phyloP scores from a whole-genome alignment of 2,113 vertebrate species.

The Cheilinus undulatus region DNA sequence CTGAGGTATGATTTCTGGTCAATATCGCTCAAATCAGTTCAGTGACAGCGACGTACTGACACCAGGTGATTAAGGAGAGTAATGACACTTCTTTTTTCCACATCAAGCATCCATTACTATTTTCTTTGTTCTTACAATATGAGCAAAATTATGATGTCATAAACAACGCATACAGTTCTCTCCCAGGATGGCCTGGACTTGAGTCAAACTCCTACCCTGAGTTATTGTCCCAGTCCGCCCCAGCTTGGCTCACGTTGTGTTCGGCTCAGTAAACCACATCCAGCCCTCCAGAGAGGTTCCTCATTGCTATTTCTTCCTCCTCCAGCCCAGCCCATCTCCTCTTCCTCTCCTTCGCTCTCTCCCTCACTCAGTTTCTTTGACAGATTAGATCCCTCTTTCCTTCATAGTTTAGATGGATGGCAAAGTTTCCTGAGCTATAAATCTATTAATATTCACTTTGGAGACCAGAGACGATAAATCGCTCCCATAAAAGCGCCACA shows the following conservation, averaged over 20 bases:
- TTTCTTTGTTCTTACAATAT: too few relatives aligned
- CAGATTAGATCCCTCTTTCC: conserved; percentile 49
- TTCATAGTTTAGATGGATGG: conserved; percentile 62
- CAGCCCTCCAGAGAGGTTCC: conserved; percentile 3
- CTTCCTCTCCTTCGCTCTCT: conserved; percentile 13
- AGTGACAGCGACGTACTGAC: too few relatives aligned
- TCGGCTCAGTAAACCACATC: conserved; percentile 13
- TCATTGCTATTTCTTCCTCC: conserved; percentile 25
- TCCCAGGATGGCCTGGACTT: too few relatives aligned
- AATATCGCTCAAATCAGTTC: too few relatives aligned
- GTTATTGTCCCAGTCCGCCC: too few relatives aligned
- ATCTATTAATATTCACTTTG: conserved; percentile 77
- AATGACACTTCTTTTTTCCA: too few relatives aligned
- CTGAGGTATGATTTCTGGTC: too few relatives aligned
- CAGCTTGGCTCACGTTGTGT: background rate
- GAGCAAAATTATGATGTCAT: too few relatives aligned
- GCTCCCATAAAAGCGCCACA: conserved; percentile 56
- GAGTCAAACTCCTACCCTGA: too few relatives aligned
- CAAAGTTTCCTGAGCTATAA: conserved; percentile 60
- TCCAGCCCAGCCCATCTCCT: background rate
- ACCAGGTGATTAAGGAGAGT: too few relatives aligned
- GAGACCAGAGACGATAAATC: conserved; percentile 60
- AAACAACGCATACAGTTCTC: too few relatives aligned
- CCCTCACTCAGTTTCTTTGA: conserved; percentile 46
- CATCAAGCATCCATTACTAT: too few relatives aligned